Base-by-base conservation (phyloP, 2,888 invertebrate genomes). In the Caradrina clavipalpis region DNA sequence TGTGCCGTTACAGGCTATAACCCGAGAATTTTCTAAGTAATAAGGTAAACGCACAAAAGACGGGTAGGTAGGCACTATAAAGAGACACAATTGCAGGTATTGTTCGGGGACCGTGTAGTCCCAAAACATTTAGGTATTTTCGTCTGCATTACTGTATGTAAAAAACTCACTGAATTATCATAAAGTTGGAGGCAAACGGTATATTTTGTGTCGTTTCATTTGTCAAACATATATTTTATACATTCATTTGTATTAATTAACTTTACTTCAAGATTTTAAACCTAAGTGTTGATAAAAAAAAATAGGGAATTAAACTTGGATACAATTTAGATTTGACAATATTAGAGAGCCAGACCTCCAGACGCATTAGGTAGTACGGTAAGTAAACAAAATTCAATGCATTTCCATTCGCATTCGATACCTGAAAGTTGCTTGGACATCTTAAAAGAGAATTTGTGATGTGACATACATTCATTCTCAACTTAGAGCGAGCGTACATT, bases 51-150 rank as follows among this genome's bases (percentile, higher is more conserved):
- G 35, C 45, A 53, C 3, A 53, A 10, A 49, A 72, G 50, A 51
- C 49, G 17, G 59, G 57, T 42, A 49, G 55, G 15, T 42, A 49
- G 55, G 11, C 61, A 57, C 54, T 69, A 65, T 45, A 62, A 67
- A 65, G 35, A 31, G 53, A 70, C 68, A 72, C 73, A 84, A 80
- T 83, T 74, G 67, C 26, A 55, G 58, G 72, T 81, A 84, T 83
- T 85, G 80, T 68, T 78, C 47, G 6, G 84, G 78, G 81, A 76
- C 71, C 7, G 10, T 26, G 39, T 15, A n/a, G 55, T 84, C 84
- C 81, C 80, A 60, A 76, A 79, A 74, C 79, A 73, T 57, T 58
- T 54, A 45, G 42, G 49, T 26, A 22, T 76, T 69, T 64, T 69
- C 66, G 51, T 42, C 47, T 47, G 7, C 56, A 19, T 31, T 65